Evolutionary conservation across 1,140 invertebrate species (phyloP).

Genomic region (Cydia pomonella): DNA sequence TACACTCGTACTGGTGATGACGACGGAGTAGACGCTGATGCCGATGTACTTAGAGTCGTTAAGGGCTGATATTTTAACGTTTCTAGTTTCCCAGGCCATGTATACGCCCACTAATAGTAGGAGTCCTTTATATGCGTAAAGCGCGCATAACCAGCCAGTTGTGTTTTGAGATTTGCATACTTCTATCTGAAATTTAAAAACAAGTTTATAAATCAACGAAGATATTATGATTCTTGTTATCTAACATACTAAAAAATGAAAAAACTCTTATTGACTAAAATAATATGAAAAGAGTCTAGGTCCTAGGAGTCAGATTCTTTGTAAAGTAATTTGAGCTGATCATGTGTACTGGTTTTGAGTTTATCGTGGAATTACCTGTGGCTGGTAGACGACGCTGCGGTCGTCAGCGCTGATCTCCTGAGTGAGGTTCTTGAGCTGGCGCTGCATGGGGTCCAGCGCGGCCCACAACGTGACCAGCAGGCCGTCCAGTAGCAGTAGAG

Average conservation of each 20-base stretch:
- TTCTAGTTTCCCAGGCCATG: slow-evolving; percentile 98
- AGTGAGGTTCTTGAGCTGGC: slow-evolving; percentile 91
- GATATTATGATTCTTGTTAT: no score
- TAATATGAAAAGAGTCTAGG: no score
- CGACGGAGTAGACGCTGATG: slow-evolving; percentile 95
- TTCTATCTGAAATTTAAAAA: slow-evolving; percentile 84
- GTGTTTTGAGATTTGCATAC: slow-evolving; percentile 93
- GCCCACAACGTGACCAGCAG: slow-evolving; percentile 91
- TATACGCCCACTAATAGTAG: slow-evolving; percentile 94
- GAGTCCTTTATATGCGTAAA: slow-evolving; percentile 95
- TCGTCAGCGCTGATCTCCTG: slow-evolving; percentile 88
- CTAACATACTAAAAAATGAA: no score
- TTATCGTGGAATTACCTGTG: slow-evolving; percentile 83
- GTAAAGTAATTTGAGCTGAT: no score
- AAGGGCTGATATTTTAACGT: slow-evolving; percentile 97
- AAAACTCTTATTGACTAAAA: no score
- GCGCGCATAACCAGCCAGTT: slow-evolving; percentile 91
- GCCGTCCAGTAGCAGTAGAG: slow-evolving; percentile 88
- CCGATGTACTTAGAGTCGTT: slow-evolving; percentile 99
- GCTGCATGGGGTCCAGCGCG: slow-evolving; percentile 90
- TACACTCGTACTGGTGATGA: slow-evolving; percentile 92
- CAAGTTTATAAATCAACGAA: slow-evolving; percentile 17
- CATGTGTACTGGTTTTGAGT: no score
- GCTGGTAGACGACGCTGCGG: slow-evolving; percentile 91
- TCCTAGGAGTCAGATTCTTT: no score